These are phyloP conservation scores for Neotragus moschatus DNA, from an alignment of 2,113 vertebrate species.

Conservation along the genomic window DNA sequence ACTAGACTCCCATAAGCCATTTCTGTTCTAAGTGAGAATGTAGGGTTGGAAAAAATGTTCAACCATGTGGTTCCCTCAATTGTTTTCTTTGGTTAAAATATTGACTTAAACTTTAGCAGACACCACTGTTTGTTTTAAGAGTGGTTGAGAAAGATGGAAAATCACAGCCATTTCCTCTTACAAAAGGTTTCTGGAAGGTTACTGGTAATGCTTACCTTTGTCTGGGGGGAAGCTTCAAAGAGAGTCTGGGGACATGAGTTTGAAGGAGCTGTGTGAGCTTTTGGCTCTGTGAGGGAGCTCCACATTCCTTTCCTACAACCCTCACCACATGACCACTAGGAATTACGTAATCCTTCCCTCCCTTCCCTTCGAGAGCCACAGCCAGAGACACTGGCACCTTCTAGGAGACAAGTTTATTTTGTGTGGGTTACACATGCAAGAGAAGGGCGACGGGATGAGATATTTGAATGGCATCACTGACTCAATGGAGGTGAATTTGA, in stretches of 20 bases:
- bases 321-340: slow-evolving; percentile 14
- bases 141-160: slow-evolving; percentile 27
- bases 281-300: slow-evolving; percentile 33
- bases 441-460: rapidly evolving
- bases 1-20: not conserved
- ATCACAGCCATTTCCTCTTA: not conserved
- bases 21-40: not conserved
- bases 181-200: slow-evolving; percentile 6
- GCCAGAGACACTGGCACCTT: slow-evolving; percentile 4
- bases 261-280: slow-evolving; percentile 41
- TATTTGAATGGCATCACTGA: not conserved
- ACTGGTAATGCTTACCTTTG: not conserved
- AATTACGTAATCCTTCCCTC: slow-evolving; percentile 37
- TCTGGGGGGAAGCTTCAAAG: not conserved
- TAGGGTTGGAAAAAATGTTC: not conserved
- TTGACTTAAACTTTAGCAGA: not conserved
- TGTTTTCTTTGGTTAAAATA: not conserved
- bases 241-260: not conserved
- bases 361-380: slow-evolving; percentile 25
- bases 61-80: not conserved
- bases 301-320: not conserved
- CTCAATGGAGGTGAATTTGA: not conserved
- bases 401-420: not conserved
- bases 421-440: not conserved
- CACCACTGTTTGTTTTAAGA: slow-evolving; percentile 33